A percentile compares a stretch with the other conserved stretches of the same genome.
Evolutionary conservation across 2,797 vertebrate species (phyloP).

Genomic region (Sebastes elongatus): DNA sequence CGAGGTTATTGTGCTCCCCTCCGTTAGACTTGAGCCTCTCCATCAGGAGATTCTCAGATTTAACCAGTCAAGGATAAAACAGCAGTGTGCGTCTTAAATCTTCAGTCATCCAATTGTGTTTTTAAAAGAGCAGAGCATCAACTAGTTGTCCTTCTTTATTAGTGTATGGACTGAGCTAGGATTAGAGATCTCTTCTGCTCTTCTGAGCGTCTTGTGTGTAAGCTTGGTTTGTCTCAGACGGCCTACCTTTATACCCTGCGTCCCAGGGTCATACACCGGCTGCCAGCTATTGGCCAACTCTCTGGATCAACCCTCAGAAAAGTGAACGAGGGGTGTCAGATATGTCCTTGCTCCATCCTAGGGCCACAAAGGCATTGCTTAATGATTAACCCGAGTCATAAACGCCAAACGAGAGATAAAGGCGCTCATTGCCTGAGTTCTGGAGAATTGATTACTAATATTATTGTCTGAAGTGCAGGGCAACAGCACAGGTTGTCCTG

Average conservation of each 20-base stretch:
- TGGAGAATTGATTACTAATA: conserved; percentile 81
- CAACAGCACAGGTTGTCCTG: conserved; percentile 69
- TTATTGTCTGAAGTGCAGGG: conserved; percentile 68
- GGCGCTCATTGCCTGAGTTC: conserved; percentile 57
- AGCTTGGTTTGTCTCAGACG: conserved; percentile 22
- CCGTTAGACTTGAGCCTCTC: conserved; percentile 62
- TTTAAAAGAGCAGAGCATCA: conserved; percentile 7
- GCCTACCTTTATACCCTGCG: conserved; percentile 76
- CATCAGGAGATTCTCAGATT: conserved; percentile 74
- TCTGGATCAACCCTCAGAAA: conserved; percentile 75
- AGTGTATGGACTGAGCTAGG: background rate
- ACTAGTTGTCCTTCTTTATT: conserved; percentile 30
- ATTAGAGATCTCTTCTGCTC: conserved; percentile 9
- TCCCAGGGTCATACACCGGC: conserved; percentile 49
- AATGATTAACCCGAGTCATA: conserved; percentile 85
- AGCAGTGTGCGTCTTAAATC: conserved; percentile 1
- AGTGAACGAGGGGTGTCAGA: conserved; percentile 70
- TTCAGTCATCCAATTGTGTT: conserved; percentile 56
- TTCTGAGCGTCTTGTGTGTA: conserved; percentile 15
- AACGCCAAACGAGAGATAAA: conserved; percentile 78
- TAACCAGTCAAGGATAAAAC: conserved; percentile 23
- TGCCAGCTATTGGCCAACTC: conserved; percentile 76
- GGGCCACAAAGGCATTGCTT: conserved; percentile 81
- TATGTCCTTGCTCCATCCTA: conserved; percentile 82
- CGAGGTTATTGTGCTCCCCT: conserved; percentile 71